Evolutionary conservation across 2,797 vertebrate genomes (phyloP), one percentile per base, ranked within the genome.

Genomic region (Gastrophryne carolinensis): DNA sequence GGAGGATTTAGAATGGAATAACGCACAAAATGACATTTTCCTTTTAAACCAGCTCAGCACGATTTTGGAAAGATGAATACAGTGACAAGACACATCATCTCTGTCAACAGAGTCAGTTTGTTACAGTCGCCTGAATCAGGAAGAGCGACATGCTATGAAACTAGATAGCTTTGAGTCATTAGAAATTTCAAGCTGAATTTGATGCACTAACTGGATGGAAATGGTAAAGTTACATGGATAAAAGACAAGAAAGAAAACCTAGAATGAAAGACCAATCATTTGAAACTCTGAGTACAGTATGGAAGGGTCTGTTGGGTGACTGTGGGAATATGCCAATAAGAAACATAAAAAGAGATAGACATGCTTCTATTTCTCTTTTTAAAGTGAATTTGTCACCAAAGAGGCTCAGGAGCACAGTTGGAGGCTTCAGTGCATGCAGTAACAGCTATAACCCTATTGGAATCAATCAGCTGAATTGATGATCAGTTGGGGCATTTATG

Each of bases 101-200:
- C 75, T 78, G 75, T 78, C 75, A 78, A 78, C 75, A 26, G 61
- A 78, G 75, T 72, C 60, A 72, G 75, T 78, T 78, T 72, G 75
- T 78, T 78, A 72, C 75, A 78, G 75, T 65, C 26, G 61, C 75
- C 72, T 66, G 68, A 72, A 72, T 78, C 75, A 72, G 68, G 66
- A 78, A 72, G 58, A 78, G 75, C 75, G 68, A 78, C 75, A 78
- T 78, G 75, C 75, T 78, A 78, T 78, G 75, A 78, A 78, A 78
- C 75, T 78, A 65, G 75, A 78, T 72, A 68, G 72, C 72, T 78
- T 78, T 61, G 72, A 78, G 75, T 72, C 75, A 78, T 78, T 78
- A 72, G 75, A 78, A 78, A 78, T 78, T 78, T 78, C 75, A 78
- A 78, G 75, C 75, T 72, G 68, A 78, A 78, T 78, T 78, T 78